Conservation (phyloP, 35 echinoderm and acorn worm genomes). For the Lytechinus pictus region DNA sequence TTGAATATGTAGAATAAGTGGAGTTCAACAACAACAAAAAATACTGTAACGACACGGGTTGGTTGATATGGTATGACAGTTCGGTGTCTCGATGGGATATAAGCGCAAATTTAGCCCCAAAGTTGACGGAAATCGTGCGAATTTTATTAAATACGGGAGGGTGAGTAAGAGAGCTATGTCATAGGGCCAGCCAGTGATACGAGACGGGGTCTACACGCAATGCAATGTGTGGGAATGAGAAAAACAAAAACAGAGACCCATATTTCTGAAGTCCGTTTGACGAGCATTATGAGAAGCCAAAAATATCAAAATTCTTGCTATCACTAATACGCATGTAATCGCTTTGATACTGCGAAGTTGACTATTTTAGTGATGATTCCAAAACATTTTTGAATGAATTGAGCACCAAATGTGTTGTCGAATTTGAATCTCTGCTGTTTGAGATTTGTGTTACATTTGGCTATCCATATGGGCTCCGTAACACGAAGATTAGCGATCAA, state of each 20-base stretch:
- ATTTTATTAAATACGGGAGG: not conserved
- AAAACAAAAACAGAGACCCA: not conserved
- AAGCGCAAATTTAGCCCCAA: not conserved
- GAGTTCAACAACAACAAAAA: not conserved
- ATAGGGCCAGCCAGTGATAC: not conserved
- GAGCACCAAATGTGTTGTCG: no score
- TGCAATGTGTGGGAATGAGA: not conserved
- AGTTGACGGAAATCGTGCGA: slow-evolving; percentile 16
- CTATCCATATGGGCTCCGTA: no score
- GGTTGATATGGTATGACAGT: not conserved
- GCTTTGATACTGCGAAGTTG: no score
- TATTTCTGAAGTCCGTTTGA: not conserved
- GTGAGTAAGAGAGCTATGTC: not conserved
- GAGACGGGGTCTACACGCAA: not conserved
- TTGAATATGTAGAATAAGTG: no score
- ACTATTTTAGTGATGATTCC: no score
- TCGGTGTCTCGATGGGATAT: not conserved
- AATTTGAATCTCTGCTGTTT: no score
- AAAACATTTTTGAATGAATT: no score
- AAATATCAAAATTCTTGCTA: no score
- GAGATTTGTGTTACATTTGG: no score
- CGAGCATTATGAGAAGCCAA: no score
- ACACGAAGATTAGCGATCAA: no score
- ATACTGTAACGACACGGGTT: not conserved
- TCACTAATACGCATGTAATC: no score